Conservation (phyloP, 2,888 invertebrate genomes). For the Hecatera dysodea region DNA sequence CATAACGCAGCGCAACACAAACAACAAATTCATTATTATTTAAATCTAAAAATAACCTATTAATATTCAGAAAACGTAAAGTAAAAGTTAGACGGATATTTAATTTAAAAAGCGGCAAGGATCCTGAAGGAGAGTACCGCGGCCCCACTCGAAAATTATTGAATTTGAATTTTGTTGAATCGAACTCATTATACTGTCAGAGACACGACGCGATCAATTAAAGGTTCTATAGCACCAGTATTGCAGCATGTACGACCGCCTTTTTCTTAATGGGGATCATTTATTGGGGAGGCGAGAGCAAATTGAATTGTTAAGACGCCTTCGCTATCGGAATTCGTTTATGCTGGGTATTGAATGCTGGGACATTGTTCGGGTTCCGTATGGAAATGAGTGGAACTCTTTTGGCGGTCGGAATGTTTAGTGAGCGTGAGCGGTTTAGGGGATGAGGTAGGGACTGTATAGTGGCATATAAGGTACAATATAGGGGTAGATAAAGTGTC, state of each 20-base stretch:
- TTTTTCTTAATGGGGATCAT: constrained; percentile 81
- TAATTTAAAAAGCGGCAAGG: constrained; percentile 68
- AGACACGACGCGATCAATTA: constrained; percentile 78
- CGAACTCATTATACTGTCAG: constrained; percentile 78
- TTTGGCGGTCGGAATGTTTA: constrained; percentile 65
- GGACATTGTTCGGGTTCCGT: constrained; percentile 69
- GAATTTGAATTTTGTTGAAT: constrained; percentile 71
- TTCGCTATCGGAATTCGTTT: constrained; percentile 78
- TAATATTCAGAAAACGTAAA: constrained; percentile 66
- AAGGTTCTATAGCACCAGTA: constrained; percentile 67
- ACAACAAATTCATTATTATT: constrained; percentile 70
- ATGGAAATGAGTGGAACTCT: constrained; percentile 70
- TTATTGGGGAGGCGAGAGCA: constrained; percentile 72
- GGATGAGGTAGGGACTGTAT: constrained; percentile 41
- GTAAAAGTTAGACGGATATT: constrained; percentile 65
- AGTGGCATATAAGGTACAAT: background rate
- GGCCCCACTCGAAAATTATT: constrained; percentile 66
- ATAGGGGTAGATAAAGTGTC: background rate
- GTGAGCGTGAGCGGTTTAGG: constrained; percentile 54
- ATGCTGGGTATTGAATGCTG: constrained; percentile 69
- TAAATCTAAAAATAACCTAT: constrained; percentile 68
- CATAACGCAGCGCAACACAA: constrained; percentile 64
- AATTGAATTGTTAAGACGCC: constrained; percentile 78
- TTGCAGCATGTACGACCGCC: constrained; percentile 73
- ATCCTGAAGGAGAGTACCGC: constrained; percentile 37